Conservation (phyloP, 1,140 invertebrate genomes). For the Wasmannia auropunctata region DNA sequence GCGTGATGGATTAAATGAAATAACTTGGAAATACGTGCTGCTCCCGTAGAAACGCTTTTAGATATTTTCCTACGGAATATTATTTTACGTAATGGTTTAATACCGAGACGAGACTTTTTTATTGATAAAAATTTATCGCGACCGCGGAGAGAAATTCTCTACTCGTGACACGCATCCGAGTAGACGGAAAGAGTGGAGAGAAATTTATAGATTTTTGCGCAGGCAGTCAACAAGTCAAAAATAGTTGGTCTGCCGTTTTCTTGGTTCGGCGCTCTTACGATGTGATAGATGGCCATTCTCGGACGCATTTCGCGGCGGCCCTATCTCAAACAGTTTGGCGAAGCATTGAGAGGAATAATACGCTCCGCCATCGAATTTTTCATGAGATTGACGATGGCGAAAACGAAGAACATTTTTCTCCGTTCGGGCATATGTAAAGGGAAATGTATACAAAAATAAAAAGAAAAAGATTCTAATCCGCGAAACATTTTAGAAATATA, state of each 20-base stretch:
- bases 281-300: constrained; percentile 62
- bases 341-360: constrained; percentile 39
- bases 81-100: constrained; percentile 22
- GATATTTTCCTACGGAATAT: constrained; percentile 35
- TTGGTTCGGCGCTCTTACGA: neutral
- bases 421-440: neutral
- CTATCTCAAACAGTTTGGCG: constrained; percentile 35
- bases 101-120: neutral
- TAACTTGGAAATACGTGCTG: constrained; percentile 26
- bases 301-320: neutral
- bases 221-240: constrained; percentile 69
- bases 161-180: neutral
- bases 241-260: constrained; percentile 48
- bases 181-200: neutral
- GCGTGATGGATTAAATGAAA: constrained; percentile 31
- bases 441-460: neutral
- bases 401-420: constrained; percentile 20
- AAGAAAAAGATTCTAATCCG: neutral
- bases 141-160: constrained; percentile 9
- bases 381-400: constrained; percentile 25
- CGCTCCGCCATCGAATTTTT: constrained; percentile 30
- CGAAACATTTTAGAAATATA: neutral
- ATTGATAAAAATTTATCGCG: constrained; percentile 34
- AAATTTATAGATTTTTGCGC: constrained; percentile 32
- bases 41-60: neutral